phyloP scores from a whole-genome alignment of 2,888 invertebrate genomes.

The Tanytarsus gracilentus region DNA sequence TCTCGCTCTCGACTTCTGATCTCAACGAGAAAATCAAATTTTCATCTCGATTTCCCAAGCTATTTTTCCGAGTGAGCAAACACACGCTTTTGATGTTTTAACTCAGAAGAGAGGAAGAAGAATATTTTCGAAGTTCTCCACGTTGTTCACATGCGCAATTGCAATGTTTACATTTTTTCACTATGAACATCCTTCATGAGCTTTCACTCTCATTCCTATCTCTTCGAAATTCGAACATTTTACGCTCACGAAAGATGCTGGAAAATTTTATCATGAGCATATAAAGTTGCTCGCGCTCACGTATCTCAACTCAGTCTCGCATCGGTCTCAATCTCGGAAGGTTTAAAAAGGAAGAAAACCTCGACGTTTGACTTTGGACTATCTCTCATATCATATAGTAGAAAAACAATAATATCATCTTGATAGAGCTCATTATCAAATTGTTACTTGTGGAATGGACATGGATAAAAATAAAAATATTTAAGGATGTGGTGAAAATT shows the following conservation, averaged over 20 bases:
- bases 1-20: neutral
- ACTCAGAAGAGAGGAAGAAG: neutral
- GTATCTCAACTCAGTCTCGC: slow-evolving; percentile 21
- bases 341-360: neutral
- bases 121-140: too few relatives aligned
- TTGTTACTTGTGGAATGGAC: too few relatives aligned
- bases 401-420: too few relatives aligned
- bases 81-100: neutral
- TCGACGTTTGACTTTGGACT: neutral
- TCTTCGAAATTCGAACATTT: slow-evolving; percentile 1
- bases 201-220: neutral
- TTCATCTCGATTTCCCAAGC: slow-evolving; percentile 26
- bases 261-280: slow-evolving; percentile 17
- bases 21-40: slow-evolving; percentile 18
- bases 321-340: slow-evolving; percentile 11
- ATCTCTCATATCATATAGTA: neutral
- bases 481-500: too few relatives aligned
- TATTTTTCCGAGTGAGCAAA: slow-evolving; percentile 21
- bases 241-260: slow-evolving; percentile 2
- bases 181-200: neutral
- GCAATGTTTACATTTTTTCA: slow-evolving; percentile 25
- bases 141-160: slow-evolving; percentile 25
- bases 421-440: too few relatives aligned
- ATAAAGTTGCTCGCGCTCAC: slow-evolving; percentile 23
- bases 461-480: too few relatives aligned